Conservation (phyloP, 2,113 vertebrate genomes). For the Oxyura jamaicensis region DNA sequence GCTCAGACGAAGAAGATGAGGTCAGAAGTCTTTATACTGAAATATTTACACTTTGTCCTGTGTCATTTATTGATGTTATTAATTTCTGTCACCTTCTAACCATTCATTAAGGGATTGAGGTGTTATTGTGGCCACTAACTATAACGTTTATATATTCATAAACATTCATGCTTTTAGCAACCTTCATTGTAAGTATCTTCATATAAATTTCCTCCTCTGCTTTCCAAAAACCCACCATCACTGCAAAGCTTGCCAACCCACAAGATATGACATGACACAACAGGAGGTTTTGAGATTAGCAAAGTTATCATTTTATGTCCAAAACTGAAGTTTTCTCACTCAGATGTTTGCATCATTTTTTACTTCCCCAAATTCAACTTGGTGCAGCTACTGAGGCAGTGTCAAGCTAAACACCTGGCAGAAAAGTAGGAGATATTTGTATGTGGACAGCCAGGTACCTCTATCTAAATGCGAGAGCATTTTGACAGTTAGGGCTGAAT, state of each 20-base stretch:
- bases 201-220: background rate
- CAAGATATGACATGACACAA: background rate
- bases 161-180: background rate
- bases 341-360: background rate
- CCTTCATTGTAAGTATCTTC: background rate
- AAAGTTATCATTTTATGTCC: background rate
- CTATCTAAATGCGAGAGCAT: background rate
- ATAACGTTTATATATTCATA: background rate
- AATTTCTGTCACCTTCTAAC: background rate
- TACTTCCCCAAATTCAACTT: background rate
- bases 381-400: background rate
- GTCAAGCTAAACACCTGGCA: background rate
- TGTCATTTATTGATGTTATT: background rate
- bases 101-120: background rate
- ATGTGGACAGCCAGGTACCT: fast-evolving
- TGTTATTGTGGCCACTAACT: background rate
- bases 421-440: background rate
- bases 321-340: background rate
- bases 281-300: background rate
- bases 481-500: background rate
- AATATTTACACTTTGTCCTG: background rate
- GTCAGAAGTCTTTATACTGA: background rate
- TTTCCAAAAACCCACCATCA: background rate
- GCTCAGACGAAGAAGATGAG: conserved; percentile 49
- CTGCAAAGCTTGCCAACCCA: background rate